Evolutionary conservation across 2,888 invertebrate species (phyloP).

Genomic region (Aplocera efformata): DNA sequence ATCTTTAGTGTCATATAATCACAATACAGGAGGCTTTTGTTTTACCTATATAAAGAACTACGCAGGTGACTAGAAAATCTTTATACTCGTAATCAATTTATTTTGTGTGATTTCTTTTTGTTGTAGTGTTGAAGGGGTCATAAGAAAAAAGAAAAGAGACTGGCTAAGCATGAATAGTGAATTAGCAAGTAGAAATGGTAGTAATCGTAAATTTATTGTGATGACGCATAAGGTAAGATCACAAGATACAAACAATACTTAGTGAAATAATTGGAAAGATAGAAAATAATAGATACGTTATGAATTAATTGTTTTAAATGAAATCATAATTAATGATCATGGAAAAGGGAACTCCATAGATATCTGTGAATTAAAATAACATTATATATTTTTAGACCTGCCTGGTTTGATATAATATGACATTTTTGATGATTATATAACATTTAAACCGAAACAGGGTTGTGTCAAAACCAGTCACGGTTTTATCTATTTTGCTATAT

Average conservation of each 20-base stretch:
- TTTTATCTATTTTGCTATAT: too few relatives aligned
- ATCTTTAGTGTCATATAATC: conserved; percentile 4
- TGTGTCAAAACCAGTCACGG: too few relatives aligned
- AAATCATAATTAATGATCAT: conserved; percentile 5
- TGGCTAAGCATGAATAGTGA: conserved; percentile 46
- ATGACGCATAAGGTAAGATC: conserved; percentile 4
- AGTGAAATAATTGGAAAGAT: conserved; percentile 5
- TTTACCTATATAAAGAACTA: conserved; percentile 22
- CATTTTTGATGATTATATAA: too few relatives aligned
- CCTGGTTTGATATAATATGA: too few relatives aligned
- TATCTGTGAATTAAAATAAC: not conserved
- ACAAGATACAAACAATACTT: not conserved
- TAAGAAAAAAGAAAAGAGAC: conserved; percentile 41
- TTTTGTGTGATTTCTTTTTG: conserved; percentile 44
- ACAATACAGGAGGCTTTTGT: too few relatives aligned
- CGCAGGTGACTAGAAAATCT: conserved; percentile 36
- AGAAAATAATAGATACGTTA: conserved; percentile 1
- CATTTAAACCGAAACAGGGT: too few relatives aligned
- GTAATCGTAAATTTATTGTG: conserved; percentile 9
- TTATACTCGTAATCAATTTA: conserved; percentile 16
- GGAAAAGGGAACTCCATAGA: conserved; percentile 4
- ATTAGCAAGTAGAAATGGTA: conserved; percentile 7
- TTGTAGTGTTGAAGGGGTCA: conserved; percentile 47
- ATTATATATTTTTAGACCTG: too few relatives aligned
- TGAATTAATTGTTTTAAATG: conserved; percentile 2